Evolutionary conservation across 2,113 vertebrate genomes (phyloP).

Genomic region (Telmatochromis sp.): DNA sequence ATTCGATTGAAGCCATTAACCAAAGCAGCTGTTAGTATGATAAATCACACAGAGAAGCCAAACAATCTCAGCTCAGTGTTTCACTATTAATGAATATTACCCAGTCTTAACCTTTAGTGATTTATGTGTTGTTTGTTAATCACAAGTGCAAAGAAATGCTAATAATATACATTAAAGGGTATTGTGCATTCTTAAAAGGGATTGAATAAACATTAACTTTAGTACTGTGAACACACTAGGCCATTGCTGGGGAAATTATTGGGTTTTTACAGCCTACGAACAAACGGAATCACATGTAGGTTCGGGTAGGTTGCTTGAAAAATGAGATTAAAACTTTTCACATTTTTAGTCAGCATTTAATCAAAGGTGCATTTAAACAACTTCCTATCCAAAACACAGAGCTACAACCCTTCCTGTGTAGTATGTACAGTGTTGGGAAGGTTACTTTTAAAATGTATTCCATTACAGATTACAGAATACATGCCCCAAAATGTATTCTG

Average conservation of each 20-base stretch:
- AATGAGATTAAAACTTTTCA: background rate
- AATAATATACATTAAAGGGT: background rate
- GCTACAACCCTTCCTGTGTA: background rate
- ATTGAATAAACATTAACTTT: background rate
- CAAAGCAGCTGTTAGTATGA: conserved; percentile 16
- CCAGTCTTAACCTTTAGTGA: conserved; percentile 15
- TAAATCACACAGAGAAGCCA: conserved; percentile 35
- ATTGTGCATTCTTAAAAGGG: background rate
- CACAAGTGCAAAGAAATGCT: background rate
- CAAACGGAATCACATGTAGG: background rate
- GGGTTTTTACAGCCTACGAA: rapidly evolving
- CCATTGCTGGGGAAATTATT: background rate
- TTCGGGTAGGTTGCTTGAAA: background rate
- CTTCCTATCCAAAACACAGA: background rate
- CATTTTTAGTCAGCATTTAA: background rate
- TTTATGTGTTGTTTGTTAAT: conserved; percentile 28
- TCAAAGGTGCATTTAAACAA: background rate
- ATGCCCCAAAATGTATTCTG: no score
- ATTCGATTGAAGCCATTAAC: conserved; percentile 39
- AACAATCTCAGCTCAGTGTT: conserved; percentile 5
- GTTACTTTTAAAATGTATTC: no score
- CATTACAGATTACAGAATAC: no score
- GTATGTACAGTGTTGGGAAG: background rate
- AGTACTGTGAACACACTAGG: background rate
- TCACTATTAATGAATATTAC: conserved; percentile 34